These are phyloP conservation scores for Andrena dorsata DNA, from an alignment of 2,888 invertebrate species.

Conservation along the genomic window DNA sequence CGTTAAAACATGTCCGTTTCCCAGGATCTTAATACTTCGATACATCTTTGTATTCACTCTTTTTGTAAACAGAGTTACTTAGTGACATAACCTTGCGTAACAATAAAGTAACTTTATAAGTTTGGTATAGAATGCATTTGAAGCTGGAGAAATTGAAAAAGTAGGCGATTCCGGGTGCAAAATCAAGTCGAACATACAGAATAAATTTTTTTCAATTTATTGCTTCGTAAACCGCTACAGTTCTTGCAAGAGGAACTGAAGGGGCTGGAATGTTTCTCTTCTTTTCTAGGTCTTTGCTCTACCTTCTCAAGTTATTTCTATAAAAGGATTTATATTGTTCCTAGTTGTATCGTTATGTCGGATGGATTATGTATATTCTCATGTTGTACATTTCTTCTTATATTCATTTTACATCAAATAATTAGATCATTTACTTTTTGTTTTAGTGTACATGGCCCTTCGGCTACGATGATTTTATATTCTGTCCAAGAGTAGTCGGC, in stretches of 20 bases:
- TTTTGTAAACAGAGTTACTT: neutral
- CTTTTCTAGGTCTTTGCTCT: too few species aligned
- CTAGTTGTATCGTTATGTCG: neutral
- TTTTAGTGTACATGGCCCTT: conserved; percentile 76
- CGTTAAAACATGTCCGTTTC: neutral
- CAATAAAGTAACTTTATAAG: neutral
- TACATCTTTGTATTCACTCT: neutral
- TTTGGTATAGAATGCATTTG: neutral
- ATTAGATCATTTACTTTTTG: conserved; percentile 21
- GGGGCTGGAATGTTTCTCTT: too few species aligned
- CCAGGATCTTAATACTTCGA: neutral
- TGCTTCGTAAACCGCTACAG: too few species aligned
- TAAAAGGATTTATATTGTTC: too few species aligned
- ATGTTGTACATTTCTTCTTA: neutral
- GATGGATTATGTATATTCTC: neutral
- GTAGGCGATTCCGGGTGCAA: neutral
- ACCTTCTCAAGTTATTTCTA: too few species aligned
- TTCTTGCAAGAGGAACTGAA: too few species aligned
- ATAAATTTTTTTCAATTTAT: too few species aligned
- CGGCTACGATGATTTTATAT: conserved; percentile 61
- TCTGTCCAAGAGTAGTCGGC: conserved; percentile 44
- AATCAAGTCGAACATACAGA: neutral
- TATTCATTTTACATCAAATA: neutral
- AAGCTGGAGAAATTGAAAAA: neutral
- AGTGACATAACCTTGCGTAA: conserved; percentile 4